These are phyloP conservation scores for Nestor notabilis DNA, from an alignment of 2,113 vertebrate species.

Conservation along the genomic window DNA sequence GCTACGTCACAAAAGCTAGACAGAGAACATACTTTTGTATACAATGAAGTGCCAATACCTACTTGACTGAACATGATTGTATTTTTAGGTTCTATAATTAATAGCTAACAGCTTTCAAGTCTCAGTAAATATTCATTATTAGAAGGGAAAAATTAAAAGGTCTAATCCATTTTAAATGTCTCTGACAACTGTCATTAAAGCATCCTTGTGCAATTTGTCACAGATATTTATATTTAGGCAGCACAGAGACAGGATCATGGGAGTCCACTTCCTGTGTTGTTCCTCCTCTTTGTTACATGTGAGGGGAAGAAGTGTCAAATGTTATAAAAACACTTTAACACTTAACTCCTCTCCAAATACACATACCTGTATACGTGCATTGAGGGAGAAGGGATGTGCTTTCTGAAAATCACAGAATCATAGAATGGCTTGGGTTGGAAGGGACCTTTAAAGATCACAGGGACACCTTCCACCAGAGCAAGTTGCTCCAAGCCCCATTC, in stretches of 20 bases:
- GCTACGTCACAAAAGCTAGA: neutral
- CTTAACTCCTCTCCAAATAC: neutral
- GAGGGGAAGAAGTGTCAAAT: neutral
- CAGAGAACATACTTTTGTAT: neutral
- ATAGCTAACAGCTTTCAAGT: constrained; percentile 41
- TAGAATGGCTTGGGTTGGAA: neutral
- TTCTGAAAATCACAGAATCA: neutral
- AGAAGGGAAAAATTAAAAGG: neutral
- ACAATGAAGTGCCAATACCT: neutral
- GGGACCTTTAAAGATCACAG: neutral
- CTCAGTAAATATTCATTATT: constrained; percentile 43
- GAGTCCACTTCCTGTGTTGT: neutral
- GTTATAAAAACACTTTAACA: neutral
- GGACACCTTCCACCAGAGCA: rapidly evolving
- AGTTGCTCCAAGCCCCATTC: rapidly evolving
- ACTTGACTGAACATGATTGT: neutral
- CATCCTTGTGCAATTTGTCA: constrained; percentile 35
- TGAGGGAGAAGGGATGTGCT: no score
- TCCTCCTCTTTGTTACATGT: neutral
- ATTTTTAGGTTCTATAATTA: constrained; percentile 64
- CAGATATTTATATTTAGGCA: constrained; percentile 61
- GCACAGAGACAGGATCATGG: neutral
- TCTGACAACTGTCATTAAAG: constrained; percentile 66
- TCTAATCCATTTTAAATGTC: constrained; percentile 49
- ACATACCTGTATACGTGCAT: rapidly evolving